Base-by-base conservation (phyloP, 1,140 invertebrate genomes). In the Triops cancriformis region DNA sequence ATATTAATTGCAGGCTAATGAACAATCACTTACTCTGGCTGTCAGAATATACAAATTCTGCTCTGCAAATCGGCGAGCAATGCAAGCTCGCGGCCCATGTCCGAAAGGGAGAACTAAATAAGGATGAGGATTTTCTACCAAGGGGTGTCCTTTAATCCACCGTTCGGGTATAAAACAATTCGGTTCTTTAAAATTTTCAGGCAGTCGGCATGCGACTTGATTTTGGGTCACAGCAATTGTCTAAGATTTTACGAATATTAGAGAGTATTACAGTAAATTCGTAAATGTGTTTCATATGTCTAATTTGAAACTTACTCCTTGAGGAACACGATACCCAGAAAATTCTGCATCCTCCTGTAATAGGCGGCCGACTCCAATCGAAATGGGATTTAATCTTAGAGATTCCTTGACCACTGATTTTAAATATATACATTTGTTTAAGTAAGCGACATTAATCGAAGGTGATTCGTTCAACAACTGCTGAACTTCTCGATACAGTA, bases 171-270 rank as follows among this genome's bases (percentile, higher is more conserved):
- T 85, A 81, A 94, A 96, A 64, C 83, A 77, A 73, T 90, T 79
- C 0, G 94, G 89, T 23, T 90, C 83, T 2, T 86, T 80, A 79
- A 95, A 93, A 83, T 94, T 91, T 81, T 92, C 85, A 0, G 88
- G 85, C 64, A 92, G 83, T 42, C 90, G 87, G 80, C 90, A 93
- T 0, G 89, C 87, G 1, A 94, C 85, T 88, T 94, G 93, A 82
- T 96, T 97, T 82, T 96, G 92, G 14, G 93, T 94, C 6, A 97
- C 92, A 18, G 95, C 88, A 1, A 93, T 89, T 0, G 93, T 96
- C 94, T 97, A 82, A 79, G 78, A 64, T 31, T 27, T 0, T 9
- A 80, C 26, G n/a, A n/a, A n/a, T n/a, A n/a, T n/a, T n/a, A n/a
- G n/a, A n/a, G n/a, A n/a, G n/a, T n/a, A n/a, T n/a, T n/a, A n/a